These are phyloP conservation scores for Rhabdornis inornatus DNA, from an alignment of 2,113 vertebrate genomes.

Conservation along the genomic window DNA sequence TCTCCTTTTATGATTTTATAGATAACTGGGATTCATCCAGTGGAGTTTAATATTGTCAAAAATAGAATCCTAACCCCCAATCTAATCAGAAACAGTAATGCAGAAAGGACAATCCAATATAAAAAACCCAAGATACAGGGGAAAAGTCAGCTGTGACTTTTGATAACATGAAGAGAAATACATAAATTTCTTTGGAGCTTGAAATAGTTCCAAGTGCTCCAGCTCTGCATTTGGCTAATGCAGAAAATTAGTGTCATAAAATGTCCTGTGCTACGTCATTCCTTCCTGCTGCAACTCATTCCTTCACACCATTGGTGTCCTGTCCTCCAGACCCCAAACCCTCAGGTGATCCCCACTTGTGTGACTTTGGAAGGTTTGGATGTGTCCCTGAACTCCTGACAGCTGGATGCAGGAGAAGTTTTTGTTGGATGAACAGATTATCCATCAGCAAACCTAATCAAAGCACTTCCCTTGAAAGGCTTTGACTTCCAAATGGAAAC, in stretches of 20 bases:
- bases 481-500: background rate
- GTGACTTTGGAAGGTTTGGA: background rate
- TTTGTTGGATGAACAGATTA: background rate
- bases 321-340: background rate
- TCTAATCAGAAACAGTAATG: background rate
- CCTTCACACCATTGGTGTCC: background rate
- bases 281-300: background rate
- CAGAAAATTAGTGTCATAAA: background rate
- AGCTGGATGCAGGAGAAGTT: background rate
- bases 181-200: background rate
- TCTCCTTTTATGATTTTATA: constrained; percentile 23
- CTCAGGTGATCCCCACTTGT: background rate
- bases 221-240: background rate
- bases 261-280: background rate
- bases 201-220: background rate
- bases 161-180: background rate
- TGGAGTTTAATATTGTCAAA: constrained; percentile 19
- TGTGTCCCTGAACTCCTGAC: background rate
- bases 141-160: background rate
- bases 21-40: constrained; percentile 29
- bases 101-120: background rate
- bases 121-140: background rate
- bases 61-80: background rate
- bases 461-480: background rate
- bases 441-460: background rate